phyloP scores from a whole-genome alignment of 2,113 vertebrate genomes.

The Paracanthobrama guichenoti region DNA sequence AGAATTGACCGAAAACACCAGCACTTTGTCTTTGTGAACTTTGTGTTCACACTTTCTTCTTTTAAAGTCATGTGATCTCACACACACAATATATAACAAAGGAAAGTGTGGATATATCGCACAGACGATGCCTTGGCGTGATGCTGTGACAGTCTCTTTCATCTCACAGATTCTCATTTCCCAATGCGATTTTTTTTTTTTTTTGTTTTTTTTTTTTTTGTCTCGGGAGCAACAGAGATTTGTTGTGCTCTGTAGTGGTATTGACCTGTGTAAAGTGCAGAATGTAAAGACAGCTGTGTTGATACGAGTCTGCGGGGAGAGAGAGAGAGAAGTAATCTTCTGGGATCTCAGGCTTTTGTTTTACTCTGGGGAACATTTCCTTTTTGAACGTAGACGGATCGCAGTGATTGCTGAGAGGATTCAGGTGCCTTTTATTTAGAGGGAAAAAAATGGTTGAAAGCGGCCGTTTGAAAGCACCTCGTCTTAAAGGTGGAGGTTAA shows the following conservation, averaged over 20 bases:
- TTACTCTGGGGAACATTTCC: conserved; percentile 39
- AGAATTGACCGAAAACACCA: not conserved
- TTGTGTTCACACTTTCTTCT: conserved; percentile 17
- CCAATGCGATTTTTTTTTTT: not conserved
- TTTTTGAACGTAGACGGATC: conserved; percentile 20
- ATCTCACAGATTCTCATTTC: conserved; percentile 19
- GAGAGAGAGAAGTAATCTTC: conserved; percentile 27
- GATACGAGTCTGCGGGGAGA: conserved; percentile 7
- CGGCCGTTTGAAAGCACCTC: conserved; percentile 12
- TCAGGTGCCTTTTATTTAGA: conserved; percentile 23
- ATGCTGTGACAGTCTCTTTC: conserved; percentile 13
- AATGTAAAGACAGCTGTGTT: conserved; percentile 41
- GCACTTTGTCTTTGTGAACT: conserved; percentile 23
- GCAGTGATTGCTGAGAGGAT: conserved; percentile 12
- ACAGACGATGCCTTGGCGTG: not conserved
- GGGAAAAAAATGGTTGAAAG: conserved; percentile 17
- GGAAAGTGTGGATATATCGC: not conserved
- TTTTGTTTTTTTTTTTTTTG: no score
- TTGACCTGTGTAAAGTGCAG: conserved; percentile 33
- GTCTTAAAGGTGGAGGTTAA: conserved; percentile 38
- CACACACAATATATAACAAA: not conserved
- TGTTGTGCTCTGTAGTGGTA: conserved; percentile 32
- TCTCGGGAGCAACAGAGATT: conserved; percentile 16
- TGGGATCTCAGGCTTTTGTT: conserved; percentile 32
- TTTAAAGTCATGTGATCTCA: conserved; percentile 18